These are phyloP conservation scores for Amiota communis DNA, from an alignment of 2,888 invertebrate genomes.

Conservation along the genomic window DNA sequence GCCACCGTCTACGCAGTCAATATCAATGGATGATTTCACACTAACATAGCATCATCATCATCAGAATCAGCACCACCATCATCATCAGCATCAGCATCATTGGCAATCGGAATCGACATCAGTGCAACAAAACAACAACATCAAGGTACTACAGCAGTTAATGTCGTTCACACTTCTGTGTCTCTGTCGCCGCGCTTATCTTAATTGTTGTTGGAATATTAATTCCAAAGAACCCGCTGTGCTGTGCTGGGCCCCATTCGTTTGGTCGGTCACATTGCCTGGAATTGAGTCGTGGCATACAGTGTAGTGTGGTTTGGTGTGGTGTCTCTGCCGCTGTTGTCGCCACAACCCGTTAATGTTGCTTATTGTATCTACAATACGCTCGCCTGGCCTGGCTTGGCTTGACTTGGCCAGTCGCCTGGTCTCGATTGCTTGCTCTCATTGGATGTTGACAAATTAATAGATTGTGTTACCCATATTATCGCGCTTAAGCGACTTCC, in stretches of 20 bases:
- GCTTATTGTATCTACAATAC: constrained; percentile 40
- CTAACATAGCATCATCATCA: not conserved
- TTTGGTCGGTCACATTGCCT: constrained; percentile 15
- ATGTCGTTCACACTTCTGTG: constrained; percentile 51
- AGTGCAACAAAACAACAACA: constrained; percentile 26
- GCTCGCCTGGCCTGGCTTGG: constrained; percentile 29
- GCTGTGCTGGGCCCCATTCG: constrained; percentile 35
- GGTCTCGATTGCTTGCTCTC: constrained; percentile 35
- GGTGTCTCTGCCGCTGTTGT: constrained; percentile 45
- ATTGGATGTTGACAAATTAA: constrained; percentile 70
- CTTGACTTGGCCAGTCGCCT: constrained; percentile 6
- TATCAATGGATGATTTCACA: constrained; percentile 2
- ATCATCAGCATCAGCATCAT: constrained; percentile 34
- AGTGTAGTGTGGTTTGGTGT: constrained; percentile 37
- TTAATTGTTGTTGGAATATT: constrained; percentile 71
- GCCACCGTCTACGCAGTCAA: constrained; percentile 13
- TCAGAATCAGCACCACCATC: constrained; percentile 40
- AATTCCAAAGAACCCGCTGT: constrained; percentile 67
- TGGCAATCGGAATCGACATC: constrained; percentile 22
- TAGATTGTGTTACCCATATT: constrained; percentile 70
- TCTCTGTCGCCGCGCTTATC: constrained; percentile 59
- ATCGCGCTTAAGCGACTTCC: constrained; percentile 62
- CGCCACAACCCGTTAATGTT: constrained; percentile 39
- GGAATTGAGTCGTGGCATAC: constrained; percentile 41
- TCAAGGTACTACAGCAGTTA: constrained; percentile 44